Evolutionary conservation across 2,113 vertebrate species (phyloP).

Genomic region (Gadus macrocephalus): DNA sequence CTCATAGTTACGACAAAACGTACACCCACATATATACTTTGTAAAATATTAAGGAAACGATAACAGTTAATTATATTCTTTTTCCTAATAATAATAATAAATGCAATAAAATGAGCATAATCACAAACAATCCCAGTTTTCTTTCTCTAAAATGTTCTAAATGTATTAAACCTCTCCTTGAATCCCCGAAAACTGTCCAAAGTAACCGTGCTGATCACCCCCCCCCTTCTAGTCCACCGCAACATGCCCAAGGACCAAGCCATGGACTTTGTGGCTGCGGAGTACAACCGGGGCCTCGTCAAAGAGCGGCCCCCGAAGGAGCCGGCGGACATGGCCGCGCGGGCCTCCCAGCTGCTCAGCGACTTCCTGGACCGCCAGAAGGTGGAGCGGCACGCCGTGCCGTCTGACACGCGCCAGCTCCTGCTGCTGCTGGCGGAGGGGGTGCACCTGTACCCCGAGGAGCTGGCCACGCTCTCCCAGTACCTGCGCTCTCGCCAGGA

Average conservation of each 20-base stretch:
- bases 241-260: conserved; percentile 77
- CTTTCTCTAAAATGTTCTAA: no score
- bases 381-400: conserved; percentile 61
- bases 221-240: conserved; percentile 61
- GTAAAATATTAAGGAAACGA: no score
- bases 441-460: conserved; percentile 66
- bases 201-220: conserved; percentile 10
- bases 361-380: conserved; percentile 68
- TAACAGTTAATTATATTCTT: no score
- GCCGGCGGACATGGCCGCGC: conserved; percentile 58
- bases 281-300: conserved; percentile 61
- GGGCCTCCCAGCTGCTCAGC: conserved; percentile 70
- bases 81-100: no score
- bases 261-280: conserved; percentile 66
- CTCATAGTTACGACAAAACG: no score
- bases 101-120: no score
- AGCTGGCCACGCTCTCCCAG: conserved; percentile 64
- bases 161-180: background rate
- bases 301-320: conserved; percentile 61
- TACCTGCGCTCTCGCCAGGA: conserved; percentile 65
- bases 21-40: no score
- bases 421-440: conserved; percentile 70
- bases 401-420: conserved; percentile 59
- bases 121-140: no score
- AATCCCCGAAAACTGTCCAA: background rate